Evolutionary conservation across 2,888 invertebrate genomes (phyloP).

Genomic region (Idaea straminata): DNA sequence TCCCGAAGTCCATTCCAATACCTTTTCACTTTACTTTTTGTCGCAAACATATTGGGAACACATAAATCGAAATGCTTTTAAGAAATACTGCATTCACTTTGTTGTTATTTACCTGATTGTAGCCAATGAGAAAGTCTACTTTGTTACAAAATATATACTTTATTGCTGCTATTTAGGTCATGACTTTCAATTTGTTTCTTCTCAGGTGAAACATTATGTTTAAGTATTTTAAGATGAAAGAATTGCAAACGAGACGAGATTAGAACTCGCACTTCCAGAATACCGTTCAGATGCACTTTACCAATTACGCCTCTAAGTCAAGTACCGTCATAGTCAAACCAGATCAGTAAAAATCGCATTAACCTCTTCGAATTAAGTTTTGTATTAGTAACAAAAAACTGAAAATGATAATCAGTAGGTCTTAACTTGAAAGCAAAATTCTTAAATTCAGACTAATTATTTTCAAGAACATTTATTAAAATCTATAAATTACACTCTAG

Average conservation of each 20-base stretch:
- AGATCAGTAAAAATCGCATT: no score
- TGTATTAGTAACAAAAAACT: no score
- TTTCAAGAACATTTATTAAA: neutral
- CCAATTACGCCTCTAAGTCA: no score
- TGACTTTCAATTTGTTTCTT: no score
- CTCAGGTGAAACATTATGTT: no score
- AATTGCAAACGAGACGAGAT: no score
- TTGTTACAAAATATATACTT: neutral
- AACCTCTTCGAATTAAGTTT: no score
- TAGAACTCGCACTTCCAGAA: no score
- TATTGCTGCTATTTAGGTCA: neutral
- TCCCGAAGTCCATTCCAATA: conserved; percentile 36
- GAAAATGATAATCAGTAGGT: no score
- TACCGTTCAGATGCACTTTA: no score
- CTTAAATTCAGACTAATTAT: neutral
- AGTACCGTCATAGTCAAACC: no score
- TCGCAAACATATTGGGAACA: conserved; percentile 42
- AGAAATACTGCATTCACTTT: conserved; percentile 37
- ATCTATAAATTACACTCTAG: neutral
- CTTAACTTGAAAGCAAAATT: neutral
- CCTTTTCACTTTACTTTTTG: conserved; percentile 32
- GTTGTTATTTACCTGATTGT: conserved; percentile 22
- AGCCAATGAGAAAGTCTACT: conserved; percentile 5
- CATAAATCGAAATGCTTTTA: conserved; percentile 41
- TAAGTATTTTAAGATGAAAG: no score